phyloP scores from a whole-genome alignment of 2,113 vertebrate species.

The Oxygymnocypris stewartii region DNA sequence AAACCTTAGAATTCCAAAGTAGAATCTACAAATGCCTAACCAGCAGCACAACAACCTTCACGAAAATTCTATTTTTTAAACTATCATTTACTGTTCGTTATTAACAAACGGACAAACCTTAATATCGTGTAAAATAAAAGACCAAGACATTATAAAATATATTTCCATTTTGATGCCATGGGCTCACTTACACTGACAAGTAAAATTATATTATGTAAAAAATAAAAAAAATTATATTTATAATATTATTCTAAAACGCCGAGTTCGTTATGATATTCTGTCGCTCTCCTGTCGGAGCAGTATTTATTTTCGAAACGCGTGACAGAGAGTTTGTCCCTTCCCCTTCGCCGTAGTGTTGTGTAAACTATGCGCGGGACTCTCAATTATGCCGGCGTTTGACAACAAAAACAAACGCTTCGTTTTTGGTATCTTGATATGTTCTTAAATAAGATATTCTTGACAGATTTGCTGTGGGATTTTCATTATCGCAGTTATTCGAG shows the following conservation, averaged over 20 bases:
- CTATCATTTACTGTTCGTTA: too few relatives aligned
- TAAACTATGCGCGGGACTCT: conserved; percentile 1
- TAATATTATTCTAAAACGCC: background rate
- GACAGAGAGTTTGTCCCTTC: background rate
- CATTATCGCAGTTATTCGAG: background rate
- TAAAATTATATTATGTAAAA: too few relatives aligned
- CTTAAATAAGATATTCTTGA: background rate
- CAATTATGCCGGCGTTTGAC: background rate
- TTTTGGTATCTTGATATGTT: background rate
- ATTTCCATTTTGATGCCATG: background rate
- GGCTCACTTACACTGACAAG: background rate
- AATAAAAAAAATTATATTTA: background rate
- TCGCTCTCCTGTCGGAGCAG: background rate
- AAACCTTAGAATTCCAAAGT: background rate
- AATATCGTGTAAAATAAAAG: too few relatives aligned
- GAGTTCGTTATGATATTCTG: background rate
- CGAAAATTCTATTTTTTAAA: too few relatives aligned
- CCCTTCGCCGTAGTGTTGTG: background rate
- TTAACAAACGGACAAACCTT: too few relatives aligned
- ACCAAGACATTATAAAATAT: background rate
- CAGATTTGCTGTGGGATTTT: background rate
- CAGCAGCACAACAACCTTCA: too few relatives aligned
- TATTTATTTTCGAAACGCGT: conserved; percentile 2
- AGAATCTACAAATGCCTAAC: too few relatives aligned
- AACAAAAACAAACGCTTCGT: background rate